Evolutionary conservation across 92 coral and sea anemone genomes (phyloP).

Genomic region (Phenganax subtilis): DNA sequence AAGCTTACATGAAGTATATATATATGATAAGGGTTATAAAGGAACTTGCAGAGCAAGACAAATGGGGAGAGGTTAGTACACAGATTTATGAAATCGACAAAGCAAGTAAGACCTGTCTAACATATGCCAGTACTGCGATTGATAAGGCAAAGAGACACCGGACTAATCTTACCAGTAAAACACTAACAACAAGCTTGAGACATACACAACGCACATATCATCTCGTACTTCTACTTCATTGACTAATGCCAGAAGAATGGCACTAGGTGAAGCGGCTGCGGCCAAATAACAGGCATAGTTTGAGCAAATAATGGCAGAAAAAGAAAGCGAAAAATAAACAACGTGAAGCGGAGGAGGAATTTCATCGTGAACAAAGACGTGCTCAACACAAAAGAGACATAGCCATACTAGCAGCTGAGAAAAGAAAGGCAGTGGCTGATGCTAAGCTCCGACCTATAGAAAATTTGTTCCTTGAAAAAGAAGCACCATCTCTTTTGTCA

Average conservation of each 20-base stretch:
- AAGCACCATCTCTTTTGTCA: not conserved
- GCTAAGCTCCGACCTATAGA: constrained; percentile 44
- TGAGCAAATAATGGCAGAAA: constrained; percentile 24
- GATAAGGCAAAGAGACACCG: not conserved
- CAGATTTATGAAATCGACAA: constrained; percentile 14
- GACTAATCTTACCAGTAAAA: not conserved
- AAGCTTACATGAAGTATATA: constrained; percentile 14
- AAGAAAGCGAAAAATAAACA: too few species aligned
- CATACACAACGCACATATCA: constrained; percentile 33
- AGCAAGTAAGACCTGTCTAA: not conserved
- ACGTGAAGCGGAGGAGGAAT: not conserved
- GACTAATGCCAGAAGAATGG: constrained; percentile 37
- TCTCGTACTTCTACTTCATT: constrained; percentile 22
- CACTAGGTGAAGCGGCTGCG: constrained; percentile 53
- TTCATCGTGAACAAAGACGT: not conserved
- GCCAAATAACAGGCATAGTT: constrained; percentile 52
- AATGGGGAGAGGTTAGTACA: constrained; percentile 20
- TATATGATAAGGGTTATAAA: not conserved
- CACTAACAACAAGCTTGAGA: constrained; percentile 29
- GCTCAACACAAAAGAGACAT: constrained; percentile 44
- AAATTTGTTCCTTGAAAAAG: constrained; percentile 37
- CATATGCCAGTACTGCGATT: not conserved
- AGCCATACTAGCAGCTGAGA: constrained; percentile 39
- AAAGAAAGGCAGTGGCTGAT: constrained; percentile 41
- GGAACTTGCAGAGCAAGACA: constrained; percentile 27